Conservation (phyloP, 2,113 vertebrate genomes). For the Heterotis niloticus region DNA sequence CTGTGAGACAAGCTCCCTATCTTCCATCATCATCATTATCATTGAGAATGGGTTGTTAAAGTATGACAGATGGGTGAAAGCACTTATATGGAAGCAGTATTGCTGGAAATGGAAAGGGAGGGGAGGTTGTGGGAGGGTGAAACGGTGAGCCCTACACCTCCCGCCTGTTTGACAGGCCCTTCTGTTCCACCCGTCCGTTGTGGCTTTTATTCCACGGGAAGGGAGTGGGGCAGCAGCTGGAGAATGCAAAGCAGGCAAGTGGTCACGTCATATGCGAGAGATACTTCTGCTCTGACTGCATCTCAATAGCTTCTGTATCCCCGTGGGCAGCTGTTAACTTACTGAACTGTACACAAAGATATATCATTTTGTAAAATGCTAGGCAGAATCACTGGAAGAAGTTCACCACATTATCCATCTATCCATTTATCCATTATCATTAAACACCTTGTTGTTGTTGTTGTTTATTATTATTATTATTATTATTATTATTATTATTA, state of each 20-base stretch:
- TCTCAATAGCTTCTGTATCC: neutral
- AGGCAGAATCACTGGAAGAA: neutral
- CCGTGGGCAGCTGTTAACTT: constrained; percentile 18
- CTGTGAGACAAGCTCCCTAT: too few species aligned
- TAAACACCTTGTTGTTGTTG: neutral
- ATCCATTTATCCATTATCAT: neutral
- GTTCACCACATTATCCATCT: neutral
- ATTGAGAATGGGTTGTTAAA: neutral
- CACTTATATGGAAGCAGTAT: neutral
- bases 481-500: neutral
- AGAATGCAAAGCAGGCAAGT: constrained; percentile 14
- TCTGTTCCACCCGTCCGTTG: neutral
- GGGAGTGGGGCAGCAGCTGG: neutral
- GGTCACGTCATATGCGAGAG: neutral
- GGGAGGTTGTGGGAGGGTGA: neutral
- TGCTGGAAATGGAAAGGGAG: neutral
- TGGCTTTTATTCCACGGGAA: neutral
- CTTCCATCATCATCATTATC: too few species aligned
- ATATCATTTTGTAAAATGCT: constrained; percentile 25
- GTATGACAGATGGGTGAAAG: neutral
- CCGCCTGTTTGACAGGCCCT: neutral
- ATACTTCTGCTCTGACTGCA: constrained; percentile 3
- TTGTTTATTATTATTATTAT: neutral
- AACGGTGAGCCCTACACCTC: neutral
- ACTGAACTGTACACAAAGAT: constrained; percentile 27